Evolutionary conservation across 2,888 invertebrate genomes (phyloP).

Genomic region (Leptinotarsa haldemani): DNA sequence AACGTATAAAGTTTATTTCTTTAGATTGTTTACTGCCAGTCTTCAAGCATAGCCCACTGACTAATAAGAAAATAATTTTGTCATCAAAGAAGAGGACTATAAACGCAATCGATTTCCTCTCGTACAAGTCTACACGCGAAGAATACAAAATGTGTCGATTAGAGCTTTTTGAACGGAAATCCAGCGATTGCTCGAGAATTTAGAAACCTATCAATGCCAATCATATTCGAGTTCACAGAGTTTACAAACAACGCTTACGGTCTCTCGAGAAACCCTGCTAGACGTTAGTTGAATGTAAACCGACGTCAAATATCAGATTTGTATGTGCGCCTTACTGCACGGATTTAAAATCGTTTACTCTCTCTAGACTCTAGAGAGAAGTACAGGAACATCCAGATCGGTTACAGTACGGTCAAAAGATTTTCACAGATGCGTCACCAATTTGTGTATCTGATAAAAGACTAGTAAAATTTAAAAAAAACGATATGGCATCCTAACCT

Average conservation of each 20-base stretch:
- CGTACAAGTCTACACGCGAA: neutral
- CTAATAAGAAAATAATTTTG: no score
- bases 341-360: conserved; percentile 21
- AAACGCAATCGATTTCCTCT: no score
- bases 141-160: neutral
- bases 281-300: conserved; percentile 12
- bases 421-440: no score
- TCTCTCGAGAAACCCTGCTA: neutral
- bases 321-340: conserved; percentile 17
- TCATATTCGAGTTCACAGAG: conserved; percentile 10
- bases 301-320: conserved; percentile 20
- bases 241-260: conserved; percentile 7
- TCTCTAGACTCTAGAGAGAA: conserved; percentile 3
- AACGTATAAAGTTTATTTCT: no score
- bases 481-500: no score
- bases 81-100: no score
- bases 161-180: neutral
- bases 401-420: neutral
- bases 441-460: no score
- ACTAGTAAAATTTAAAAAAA: no score
- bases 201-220: neutral
- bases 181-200: neutral
- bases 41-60: no score
- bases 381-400: conserved; percentile 19
- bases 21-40: no score